Evolutionary conservation across 2,888 invertebrate species (phyloP).

Genomic region (Cosmorhoe ocellata): DNA sequence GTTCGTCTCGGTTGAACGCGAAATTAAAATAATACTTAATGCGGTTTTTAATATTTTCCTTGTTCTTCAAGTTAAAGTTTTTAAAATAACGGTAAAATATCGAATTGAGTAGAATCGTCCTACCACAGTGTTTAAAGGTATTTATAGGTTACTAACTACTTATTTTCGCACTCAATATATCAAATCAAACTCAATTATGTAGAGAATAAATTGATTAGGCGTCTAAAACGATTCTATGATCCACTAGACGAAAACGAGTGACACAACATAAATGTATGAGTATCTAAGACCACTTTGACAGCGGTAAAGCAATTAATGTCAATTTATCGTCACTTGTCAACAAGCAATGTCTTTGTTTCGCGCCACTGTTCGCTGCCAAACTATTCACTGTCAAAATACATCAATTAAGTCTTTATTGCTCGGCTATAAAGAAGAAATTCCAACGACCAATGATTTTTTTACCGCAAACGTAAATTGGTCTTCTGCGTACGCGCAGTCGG

Average conservation of each 20-base stretch:
- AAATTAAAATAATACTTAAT: too few relatives aligned
- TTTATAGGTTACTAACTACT: background rate
- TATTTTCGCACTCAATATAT: constrained; percentile 41
- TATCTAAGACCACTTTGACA: constrained; percentile 52
- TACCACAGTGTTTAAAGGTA: too few relatives aligned
- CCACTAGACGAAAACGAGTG: constrained; percentile 42
- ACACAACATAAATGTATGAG: constrained; percentile 49
- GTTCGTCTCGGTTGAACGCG: too few relatives aligned
- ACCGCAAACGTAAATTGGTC: constrained; percentile 29
- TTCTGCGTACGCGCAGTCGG: constrained; percentile 35
- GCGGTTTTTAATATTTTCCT: too few relatives aligned
- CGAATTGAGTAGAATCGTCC: too few relatives aligned
- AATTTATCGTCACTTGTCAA: constrained; percentile 75
- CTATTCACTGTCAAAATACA: constrained; percentile 33
- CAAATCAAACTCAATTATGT: constrained; percentile 63
- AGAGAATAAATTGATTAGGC: constrained; percentile 64
- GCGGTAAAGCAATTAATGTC: constrained; percentile 72
- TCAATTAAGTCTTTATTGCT: constrained; percentile 36
- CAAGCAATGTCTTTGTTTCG: constrained; percentile 61
- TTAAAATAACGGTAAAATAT: too few relatives aligned
- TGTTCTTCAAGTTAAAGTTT: too few relatives aligned
- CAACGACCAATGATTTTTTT: constrained; percentile 31
- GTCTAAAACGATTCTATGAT: constrained; percentile 51
- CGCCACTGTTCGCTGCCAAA: constrained; percentile 51
- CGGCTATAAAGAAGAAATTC: constrained; percentile 43